Evolutionary conservation across 2,113 vertebrate genomes (phyloP), one percentile per base, ranked within the genome.

Genomic region (Bungarus multicinctus): DNA sequence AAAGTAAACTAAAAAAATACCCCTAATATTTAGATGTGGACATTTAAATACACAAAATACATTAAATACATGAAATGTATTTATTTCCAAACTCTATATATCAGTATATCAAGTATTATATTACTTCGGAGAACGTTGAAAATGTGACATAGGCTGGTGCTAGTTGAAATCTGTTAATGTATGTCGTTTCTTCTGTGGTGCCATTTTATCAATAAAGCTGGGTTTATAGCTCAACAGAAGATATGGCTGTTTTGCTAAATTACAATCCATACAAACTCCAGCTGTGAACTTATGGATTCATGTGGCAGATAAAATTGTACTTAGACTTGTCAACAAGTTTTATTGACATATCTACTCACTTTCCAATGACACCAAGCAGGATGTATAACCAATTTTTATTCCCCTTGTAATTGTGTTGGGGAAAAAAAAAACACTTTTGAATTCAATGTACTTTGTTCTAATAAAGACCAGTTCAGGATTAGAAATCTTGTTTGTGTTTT

Each of bases 241-340:
- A 94, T 96, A 95, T 95, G 96, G 96, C 96, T 97, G 96, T 95
- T 97, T 93, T 87, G 85, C 94, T 95, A 95, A 96, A 97, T 96
- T 96, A 95, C 94, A 88, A 96, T 95, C 95, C 94, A 95, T 95
- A 96, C 95, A 96, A 96, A 95, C 95, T 97, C 95, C 96, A 96
- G 96, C 95, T 96, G 95, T 97, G 96, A 96, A 96, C 93, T 93
- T 96, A 92, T 95, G 95, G 88, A 95, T 97, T 96, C 94, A 96
- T 12, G 12, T 4, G 25, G 27, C 10, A 86, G 34, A 0, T 0
- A 87, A 58, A 89, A 27, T 55, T 93, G 94, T 92, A 55, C 27
- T n/a, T 91, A 6, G 23, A 43, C 50, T 39, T 90, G 7, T 64
- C 4, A 22, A 8, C 91, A 92, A 74, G 39, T 88, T 0, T 88